phyloP scores from a whole-genome alignment of 2,888 invertebrate genomes.

The Ennomos quercinarius region DNA sequence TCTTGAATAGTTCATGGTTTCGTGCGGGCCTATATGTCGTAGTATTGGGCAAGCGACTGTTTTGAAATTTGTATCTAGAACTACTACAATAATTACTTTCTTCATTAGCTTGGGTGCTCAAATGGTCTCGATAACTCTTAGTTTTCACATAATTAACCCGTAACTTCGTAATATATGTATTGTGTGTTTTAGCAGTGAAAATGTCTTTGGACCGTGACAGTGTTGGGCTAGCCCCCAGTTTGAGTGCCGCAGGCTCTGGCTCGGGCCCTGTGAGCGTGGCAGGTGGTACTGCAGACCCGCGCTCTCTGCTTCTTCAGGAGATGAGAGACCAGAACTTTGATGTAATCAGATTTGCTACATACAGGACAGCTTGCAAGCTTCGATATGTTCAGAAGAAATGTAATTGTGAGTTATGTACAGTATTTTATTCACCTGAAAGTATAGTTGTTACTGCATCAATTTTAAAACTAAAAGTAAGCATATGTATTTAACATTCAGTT shows the following conservation, averaged over 20 bases:
- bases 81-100: constrained; percentile 7
- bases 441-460: neutral
- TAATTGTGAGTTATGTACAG: constrained; percentile 89
- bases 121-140: constrained; percentile 1
- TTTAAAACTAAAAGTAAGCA: too few species aligned
- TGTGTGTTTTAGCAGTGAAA: constrained; percentile 20
- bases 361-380: constrained; percentile 98
- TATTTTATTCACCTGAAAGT: constrained; percentile 12
- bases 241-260: constrained; percentile 49
- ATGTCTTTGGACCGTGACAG: constrained; percentile 78
- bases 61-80: constrained; percentile 16
- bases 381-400: constrained; percentile 99
- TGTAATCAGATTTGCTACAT: constrained; percentile 98
- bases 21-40: neutral
- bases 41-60: constrained; percentile 13
- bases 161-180: neutral
- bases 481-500: too few species aligned
- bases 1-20: constrained; percentile 8
- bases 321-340: constrained; percentile 97
- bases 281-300: constrained; percentile 83
- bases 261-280: constrained; percentile 39
- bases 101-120: constrained; percentile 8
- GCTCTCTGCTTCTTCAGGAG: constrained; percentile 92
- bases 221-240: constrained; percentile 62
- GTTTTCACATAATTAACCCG: neutral